Percentiles rank a stretch among this genome's conserved stretches.
Evolutionary conservation across 2,113 vertebrate genomes (phyloP).

Genomic region (Tauraco erythrolophus): DNA sequence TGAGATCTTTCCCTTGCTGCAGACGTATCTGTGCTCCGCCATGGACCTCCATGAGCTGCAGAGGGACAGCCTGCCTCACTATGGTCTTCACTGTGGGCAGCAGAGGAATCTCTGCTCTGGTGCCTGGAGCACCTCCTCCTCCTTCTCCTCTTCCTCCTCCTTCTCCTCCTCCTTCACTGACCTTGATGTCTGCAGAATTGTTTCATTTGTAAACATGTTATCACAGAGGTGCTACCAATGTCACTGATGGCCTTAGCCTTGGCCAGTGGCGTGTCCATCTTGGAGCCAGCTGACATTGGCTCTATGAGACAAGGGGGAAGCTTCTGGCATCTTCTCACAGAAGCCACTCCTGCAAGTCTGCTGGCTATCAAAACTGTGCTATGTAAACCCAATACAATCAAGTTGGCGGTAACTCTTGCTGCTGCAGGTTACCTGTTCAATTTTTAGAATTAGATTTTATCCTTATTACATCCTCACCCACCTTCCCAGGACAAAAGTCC

Average conservation of each 20-base stretch:
- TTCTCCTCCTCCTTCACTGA: no score
- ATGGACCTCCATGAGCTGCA: accelerated
- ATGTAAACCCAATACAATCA: background rate
- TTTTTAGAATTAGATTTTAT: background rate
- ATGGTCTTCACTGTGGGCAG: accelerated
- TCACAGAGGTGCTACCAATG: accelerated
- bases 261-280: accelerated
- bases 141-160: background rate
- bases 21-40: background rate
- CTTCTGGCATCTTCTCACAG: background rate
- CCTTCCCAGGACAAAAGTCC: background rate
- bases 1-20: accelerated
- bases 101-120: accelerated
- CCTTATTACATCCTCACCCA: background rate
- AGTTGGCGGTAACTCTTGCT: background rate
- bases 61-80: background rate
- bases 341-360: background rate
- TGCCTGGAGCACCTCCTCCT: background rate
- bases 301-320: background rate
- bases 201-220: background rate
- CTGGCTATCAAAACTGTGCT: accelerated
- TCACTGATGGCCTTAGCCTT: background rate
- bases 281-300: background rate
- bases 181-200: no score
- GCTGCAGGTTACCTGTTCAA: background rate